Evolutionary conservation across 2,113 vertebrate genomes (phyloP).

Genomic region (Excalfactoria chinensis): DNA sequence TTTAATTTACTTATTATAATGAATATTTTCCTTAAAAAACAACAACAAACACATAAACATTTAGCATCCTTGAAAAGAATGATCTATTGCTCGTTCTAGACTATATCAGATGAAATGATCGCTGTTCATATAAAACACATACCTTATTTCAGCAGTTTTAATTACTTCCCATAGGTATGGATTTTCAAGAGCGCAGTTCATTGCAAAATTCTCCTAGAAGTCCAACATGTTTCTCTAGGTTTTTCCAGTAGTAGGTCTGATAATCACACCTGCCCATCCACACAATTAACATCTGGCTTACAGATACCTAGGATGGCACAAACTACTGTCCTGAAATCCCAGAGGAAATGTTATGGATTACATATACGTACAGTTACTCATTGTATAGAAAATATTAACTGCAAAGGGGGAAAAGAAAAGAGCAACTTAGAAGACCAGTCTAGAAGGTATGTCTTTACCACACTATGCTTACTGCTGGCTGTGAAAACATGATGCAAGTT

Average conservation of each 20-base stretch:
- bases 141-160: neutral
- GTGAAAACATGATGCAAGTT: neutral
- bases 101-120: neutral
- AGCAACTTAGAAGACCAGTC: neutral
- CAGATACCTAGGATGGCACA: neutral
- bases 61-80: constrained; percentile 14
- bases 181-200: neutral
- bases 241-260: neutral
- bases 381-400: neutral
- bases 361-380: neutral
- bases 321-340: neutral
- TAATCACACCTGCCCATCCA: fast-evolving
- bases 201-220: neutral
- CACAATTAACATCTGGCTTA: neutral
- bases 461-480: neutral
- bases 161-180: neutral
- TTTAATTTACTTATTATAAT: constrained; percentile 44
- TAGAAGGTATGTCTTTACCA: neutral
- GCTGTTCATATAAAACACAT: neutral
- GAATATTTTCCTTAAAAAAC: constrained; percentile 44
- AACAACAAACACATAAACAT: neutral
- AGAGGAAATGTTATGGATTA: neutral
- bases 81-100: neutral
- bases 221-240: neutral
- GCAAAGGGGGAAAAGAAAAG: neutral